Evolutionary conservation across 2,113 vertebrate genomes (phyloP).

Genomic region (Misgurnus anguillicaudatus): DNA sequence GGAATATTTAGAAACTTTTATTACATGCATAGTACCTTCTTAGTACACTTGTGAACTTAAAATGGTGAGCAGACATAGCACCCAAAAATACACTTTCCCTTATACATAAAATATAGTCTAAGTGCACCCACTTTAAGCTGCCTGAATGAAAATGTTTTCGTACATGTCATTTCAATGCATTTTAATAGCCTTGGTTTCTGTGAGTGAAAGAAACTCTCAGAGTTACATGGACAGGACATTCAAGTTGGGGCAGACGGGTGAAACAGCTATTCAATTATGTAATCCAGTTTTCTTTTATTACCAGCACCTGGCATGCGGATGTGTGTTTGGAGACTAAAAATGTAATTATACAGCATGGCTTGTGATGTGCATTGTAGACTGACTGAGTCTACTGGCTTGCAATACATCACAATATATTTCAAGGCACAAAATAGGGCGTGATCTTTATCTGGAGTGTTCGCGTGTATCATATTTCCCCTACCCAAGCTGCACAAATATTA

Average conservation of each 20-base stretch:
- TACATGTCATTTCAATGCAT: too few species aligned
- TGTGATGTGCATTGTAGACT: not conserved
- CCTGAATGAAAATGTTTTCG: too few species aligned
- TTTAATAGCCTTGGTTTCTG: too few species aligned
- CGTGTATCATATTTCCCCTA: constrained; percentile 23
- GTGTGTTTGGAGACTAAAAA: constrained; percentile 5
- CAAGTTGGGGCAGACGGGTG: not conserved
- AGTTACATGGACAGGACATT: not conserved
- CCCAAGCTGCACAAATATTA: constrained; percentile 38
- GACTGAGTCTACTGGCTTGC: not conserved
- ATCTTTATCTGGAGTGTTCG: not conserved
- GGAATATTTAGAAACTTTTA: not conserved
- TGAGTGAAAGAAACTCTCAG: not conserved
- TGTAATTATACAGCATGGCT: not conserved
- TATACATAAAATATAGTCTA: too few species aligned
- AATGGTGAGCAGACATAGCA: too few species aligned
- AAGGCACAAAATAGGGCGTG: constrained; percentile 1
- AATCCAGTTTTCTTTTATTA: not conserved
- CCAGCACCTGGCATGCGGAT: not conserved
- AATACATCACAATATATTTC: not conserved
- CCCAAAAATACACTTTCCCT: too few species aligned
- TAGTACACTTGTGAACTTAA: not conserved
- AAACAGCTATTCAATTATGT: not conserved
- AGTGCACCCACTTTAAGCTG: not conserved
- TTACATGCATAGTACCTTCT: not conserved